phyloP scores from a whole-genome alignment of 2,888 invertebrate species.

The Hipparchia semele region DNA sequence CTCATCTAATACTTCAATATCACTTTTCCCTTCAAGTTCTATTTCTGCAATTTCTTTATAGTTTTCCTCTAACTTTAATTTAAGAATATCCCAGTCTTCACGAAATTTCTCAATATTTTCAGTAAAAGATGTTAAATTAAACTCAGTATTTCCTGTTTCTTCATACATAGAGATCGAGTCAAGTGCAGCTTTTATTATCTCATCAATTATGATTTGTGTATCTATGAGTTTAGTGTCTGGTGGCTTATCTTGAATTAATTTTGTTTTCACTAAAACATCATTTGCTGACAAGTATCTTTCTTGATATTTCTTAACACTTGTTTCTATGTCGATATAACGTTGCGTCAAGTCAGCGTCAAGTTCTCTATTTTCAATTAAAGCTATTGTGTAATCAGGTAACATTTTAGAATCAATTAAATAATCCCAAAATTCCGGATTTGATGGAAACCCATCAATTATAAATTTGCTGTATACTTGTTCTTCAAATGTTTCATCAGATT shows the following conservation, averaged over 20 bases:
- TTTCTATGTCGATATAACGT: constrained; percentile 62
- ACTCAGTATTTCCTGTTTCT: constrained; percentile 27
- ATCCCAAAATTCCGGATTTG: constrained; percentile 75
- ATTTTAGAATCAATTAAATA: constrained; percentile 67
- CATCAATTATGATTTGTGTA: constrained; percentile 52
- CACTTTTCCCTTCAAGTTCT: constrained; percentile 72
- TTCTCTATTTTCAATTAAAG: constrained; percentile 79
- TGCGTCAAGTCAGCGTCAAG: constrained; percentile 59
- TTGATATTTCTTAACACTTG: constrained; percentile 53
- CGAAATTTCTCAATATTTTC: constrained; percentile 63
- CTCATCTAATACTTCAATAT: constrained; percentile 65
- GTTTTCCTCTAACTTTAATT: constrained; percentile 68
- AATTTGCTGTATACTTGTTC: constrained; percentile 75
- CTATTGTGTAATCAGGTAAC: constrained; percentile 81
- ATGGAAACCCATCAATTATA: constrained; percentile 84
- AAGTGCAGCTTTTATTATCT: constrained; percentile 46
- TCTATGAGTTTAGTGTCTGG: constrained; percentile 42
- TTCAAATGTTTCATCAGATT: constrained; percentile 50
- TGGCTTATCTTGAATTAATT: constrained; percentile 47
- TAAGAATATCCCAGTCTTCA: constrained; percentile 68
- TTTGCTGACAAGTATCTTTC: constrained; percentile 56
- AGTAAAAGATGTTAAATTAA: constrained; percentile 47
- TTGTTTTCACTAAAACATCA: constrained; percentile 64
- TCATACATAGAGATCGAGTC: constrained; percentile 39
- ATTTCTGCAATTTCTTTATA: constrained; percentile 67